phyloP scores from a whole-genome alignment of 2,888 invertebrate species.

The Steinernema scapterisci region DNA sequence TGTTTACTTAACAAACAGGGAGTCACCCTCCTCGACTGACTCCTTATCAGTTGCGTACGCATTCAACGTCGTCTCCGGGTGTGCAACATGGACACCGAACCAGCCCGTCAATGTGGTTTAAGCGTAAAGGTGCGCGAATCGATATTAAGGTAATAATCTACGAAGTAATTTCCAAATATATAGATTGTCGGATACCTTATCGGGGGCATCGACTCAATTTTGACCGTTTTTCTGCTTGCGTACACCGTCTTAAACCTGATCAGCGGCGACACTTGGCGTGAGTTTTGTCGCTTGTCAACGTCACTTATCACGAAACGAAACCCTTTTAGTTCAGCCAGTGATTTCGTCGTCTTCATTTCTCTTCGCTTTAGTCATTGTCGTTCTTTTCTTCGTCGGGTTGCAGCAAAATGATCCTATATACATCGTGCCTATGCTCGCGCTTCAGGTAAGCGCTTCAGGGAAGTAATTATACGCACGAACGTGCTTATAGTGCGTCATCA shows the following conservation, averaged over 20 bases:
- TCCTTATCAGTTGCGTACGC: neutral
- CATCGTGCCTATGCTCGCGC: slow-evolving; percentile 47
- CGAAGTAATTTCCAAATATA: no score
- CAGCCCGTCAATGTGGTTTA: neutral
- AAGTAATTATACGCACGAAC: neutral
- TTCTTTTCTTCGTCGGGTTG: slow-evolving; percentile 11
- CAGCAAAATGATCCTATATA: slow-evolving; percentile 37
- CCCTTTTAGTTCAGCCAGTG: neutral
- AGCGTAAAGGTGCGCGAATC: neutral
- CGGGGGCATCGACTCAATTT: slow-evolving; percentile 7
- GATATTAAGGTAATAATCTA: no score
- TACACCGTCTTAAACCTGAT: slow-evolving; percentile 16
- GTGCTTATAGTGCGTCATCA: slow-evolving; percentile 42
- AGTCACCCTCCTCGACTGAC: neutral
- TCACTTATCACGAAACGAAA: neutral
- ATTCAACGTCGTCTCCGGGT: neutral
- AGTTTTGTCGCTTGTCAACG: neutral
- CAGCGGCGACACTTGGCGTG: slow-evolving; percentile 26
- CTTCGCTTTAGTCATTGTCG: slow-evolving; percentile 6
- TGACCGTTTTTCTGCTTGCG: neutral
- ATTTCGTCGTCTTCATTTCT: slow-evolving; percentile 19
- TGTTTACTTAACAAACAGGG: slow-evolving; percentile 14
- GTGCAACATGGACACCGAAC: slow-evolving; percentile 22
- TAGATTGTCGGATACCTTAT: slow-evolving; percentile 5
- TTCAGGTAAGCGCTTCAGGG: slow-evolving; percentile 38